Evolutionary conservation across 35 echinoderm and acorn worm genomes (phyloP), one percentile per base, ranked within the genome.

Genomic region (Eucidaris tribuloides): DNA sequence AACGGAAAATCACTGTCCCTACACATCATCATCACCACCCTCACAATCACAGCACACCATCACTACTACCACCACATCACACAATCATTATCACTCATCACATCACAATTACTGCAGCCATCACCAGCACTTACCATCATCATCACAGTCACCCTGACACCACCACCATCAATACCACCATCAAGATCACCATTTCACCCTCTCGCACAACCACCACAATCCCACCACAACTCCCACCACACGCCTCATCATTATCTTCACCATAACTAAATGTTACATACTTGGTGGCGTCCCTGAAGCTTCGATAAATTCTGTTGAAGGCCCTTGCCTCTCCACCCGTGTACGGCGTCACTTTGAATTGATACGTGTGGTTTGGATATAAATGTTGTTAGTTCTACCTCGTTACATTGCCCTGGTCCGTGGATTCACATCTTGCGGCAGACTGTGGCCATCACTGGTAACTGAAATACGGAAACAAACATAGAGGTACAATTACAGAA

Each of bases 291-390:
- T 43, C 44, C 68, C 68, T 25, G 68, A 43, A 2, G 68, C 68
- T 23, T 74, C 68, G 9, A 74, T 11, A 20, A 42, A 74, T 13
- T 18, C 37, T 1, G 68, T 74, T 7, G 37, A 38, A 42, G 36
- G n/a, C 44, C 68, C 68, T 44, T 74, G 11, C 30, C n/a, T 19
- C 1, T 11, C 37, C 28, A 40, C 44, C 41, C 20, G 15, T 17
- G 40, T 74, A 41, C 3, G 68, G 24, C 37, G 38, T 33, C 68
- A 74, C 68, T 40, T 74, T 27, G 38, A 74, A 74, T 44, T 44
- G 68, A 40, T 74, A 74, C 37, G 68, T 74, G 68, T 74, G 68
- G 68, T 74, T 74, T 38, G 68, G 35, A 44, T 38, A 74, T 19
- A 74, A 25, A 44, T 74, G 38, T 42, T 33, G 38, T 2, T 42